phyloP scores from a whole-genome alignment of 2,888 invertebrate genomes.

The Lasius platythorax region DNA sequence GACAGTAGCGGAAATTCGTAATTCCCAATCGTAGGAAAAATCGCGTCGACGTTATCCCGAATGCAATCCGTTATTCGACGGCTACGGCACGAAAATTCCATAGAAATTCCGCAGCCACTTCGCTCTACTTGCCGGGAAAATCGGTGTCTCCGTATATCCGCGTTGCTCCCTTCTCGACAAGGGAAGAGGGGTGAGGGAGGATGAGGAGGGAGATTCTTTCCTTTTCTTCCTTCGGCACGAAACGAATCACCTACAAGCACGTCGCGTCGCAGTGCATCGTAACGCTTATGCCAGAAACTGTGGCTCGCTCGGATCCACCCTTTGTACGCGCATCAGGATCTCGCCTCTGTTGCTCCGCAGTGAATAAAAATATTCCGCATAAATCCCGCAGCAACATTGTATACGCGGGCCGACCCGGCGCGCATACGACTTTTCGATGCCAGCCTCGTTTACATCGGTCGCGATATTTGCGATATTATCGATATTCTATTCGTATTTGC shows the following conservation, averaged over 20 bases:
- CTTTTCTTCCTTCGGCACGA: slow-evolving; percentile 46
- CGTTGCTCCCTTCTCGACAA: slow-evolving; percentile 28
- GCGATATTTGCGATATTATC: slow-evolving; percentile 45
- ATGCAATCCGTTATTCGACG: slow-evolving; percentile 54
- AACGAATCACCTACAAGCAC: slow-evolving; percentile 53
- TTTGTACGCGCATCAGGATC: slow-evolving; percentile 48
- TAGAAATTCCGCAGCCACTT: slow-evolving; percentile 49
- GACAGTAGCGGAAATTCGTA: slow-evolving; percentile 3
- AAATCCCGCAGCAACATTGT: slow-evolving; percentile 47
- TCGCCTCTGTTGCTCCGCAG: slow-evolving; percentile 3
- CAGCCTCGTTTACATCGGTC: slow-evolving; percentile 27
- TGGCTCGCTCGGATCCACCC: slow-evolving; percentile 32
- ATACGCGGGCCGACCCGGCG: background rate
- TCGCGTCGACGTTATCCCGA: slow-evolving; percentile 51
- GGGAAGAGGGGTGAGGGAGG: background rate
- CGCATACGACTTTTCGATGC: slow-evolving; percentile 22
- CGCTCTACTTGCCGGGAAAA: slow-evolving; percentile 44
- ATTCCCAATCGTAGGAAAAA: slow-evolving; percentile 47
- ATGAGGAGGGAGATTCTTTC: background rate
- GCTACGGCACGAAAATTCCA: slow-evolving; percentile 31
- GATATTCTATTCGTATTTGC: slow-evolving; percentile 45
- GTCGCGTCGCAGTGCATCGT: slow-evolving; percentile 25
- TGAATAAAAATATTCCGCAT: slow-evolving; percentile 47
- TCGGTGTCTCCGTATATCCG: slow-evolving; percentile 45
- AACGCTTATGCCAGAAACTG: slow-evolving; percentile 28